Evolutionary conservation across 2,888 invertebrate species (phyloP), one percentile per base, ranked within the genome.

Genomic region (Lamellibrachia satsuma): DNA sequence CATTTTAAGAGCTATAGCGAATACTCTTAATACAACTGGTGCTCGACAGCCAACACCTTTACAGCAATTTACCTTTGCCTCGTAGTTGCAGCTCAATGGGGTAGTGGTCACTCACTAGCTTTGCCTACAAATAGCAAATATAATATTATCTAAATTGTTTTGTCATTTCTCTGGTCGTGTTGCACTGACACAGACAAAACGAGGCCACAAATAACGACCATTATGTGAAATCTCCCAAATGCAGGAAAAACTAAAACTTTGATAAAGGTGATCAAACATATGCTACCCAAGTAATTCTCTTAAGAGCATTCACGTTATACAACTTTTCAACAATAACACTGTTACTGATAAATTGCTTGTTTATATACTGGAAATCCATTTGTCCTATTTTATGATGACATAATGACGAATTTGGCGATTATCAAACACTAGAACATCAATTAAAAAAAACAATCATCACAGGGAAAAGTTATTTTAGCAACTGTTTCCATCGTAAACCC

Each of bases 61-160:
- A 75, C 6, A n/a, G 2, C 75, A 75, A 75, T 22, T 93, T 93
- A 93, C 93, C 92, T 93, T 91, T 92, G 51, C 92, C 92, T 60
- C n/a, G 55, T 2, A 94, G 91, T 15, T 91, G 90, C 57, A 95
- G 55, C 93, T 95, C 95, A 15, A 96, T 95, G 0, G 95, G 96
- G 92, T 95, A 95, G 91, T 96, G 96, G 92, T 96, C 96, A 93
- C 95, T 95, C 27, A 96, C 94, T 39, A 51, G 92, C 9, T 93
- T 22, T 9, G 94, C 95, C 95, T 96, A 94, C 7, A 94, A 94
- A 39, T 91, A 9, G 51, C 75, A 92, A 1, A 90, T 6, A n/a
- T 75, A 9, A 1, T 55, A n/a, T 75, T 22, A 15, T 22, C 15
- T 75, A 22, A 75, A 75, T 22, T 6, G 15, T 75, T 6, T 75